Conservation (phyloP, 2,888 invertebrate genomes). For the Hedya salicella region DNA sequence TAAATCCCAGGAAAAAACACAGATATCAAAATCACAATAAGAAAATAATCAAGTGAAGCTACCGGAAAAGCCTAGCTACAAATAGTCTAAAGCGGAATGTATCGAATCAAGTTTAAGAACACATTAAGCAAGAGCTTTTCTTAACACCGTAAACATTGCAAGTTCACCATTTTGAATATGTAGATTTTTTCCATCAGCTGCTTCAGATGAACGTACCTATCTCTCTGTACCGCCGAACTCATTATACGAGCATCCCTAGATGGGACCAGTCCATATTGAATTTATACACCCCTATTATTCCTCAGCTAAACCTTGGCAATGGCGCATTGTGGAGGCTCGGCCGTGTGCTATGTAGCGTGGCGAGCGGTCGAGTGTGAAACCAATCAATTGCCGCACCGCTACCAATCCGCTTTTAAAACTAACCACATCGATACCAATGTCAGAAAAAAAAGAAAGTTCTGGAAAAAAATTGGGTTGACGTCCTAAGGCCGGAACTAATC, state of each 20-base stretch:
- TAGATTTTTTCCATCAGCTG: not conserved
- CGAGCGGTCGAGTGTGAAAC: slow-evolving; percentile 58
- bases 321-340: slow-evolving; percentile 37
- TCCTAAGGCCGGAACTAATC: too few species aligned
- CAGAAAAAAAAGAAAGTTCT: not conserved
- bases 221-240: not conserved
- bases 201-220: not conserved
- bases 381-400: slow-evolving; percentile 59
- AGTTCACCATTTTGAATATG: not conserved
- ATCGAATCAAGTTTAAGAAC: too few species aligned
- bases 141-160: too few species aligned
- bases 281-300: slow-evolving; percentile 24
- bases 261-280: not conserved
- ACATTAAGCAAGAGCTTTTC: too few species aligned
- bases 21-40: too few species aligned
- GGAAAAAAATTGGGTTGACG: not conserved
- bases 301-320: slow-evolving; percentile 23
- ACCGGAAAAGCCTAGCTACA: too few species aligned
- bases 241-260: slow-evolving; percentile 5
- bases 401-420: slow-evolving; percentile 37
- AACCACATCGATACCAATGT: slow-evolving; percentile 3
- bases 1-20: too few species aligned
- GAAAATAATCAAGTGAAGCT: too few species aligned
- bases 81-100: too few species aligned
- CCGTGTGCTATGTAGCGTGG: slow-evolving; percentile 52